Conservation (phyloP, 2,888 invertebrate species). For the Acrobasis repandana region DNA sequence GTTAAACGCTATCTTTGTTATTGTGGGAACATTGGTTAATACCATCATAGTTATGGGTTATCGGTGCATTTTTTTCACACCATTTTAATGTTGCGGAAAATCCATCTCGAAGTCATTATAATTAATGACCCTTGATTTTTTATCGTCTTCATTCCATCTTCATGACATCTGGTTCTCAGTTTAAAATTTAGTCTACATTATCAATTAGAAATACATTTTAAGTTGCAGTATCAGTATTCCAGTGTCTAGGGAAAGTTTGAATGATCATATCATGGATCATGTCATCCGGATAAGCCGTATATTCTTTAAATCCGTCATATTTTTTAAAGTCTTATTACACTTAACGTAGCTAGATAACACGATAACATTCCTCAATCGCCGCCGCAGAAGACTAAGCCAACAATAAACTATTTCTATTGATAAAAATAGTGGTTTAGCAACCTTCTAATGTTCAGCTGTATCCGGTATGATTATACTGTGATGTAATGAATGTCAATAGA, state of each 20-base stretch:
- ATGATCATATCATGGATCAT: no score
- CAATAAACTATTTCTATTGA: slow-evolving; percentile 33
- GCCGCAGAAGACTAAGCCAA: slow-evolving; percentile 11
- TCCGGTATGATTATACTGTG: slow-evolving; percentile 66
- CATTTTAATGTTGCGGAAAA: background rate
- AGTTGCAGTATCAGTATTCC: no score
- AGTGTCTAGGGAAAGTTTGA: no score
- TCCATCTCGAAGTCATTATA: background rate
- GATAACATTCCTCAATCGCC: background rate
- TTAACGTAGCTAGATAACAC: background rate
- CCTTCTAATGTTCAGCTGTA: slow-evolving; percentile 62
- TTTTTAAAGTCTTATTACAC: background rate
- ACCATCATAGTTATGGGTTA: background rate
- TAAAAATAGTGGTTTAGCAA: slow-evolving; percentile 50
- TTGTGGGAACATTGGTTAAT: background rate
- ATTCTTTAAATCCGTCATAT: background rate
- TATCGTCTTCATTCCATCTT: background rate
- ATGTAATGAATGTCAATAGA: slow-evolving; percentile 61
- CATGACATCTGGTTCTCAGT: background rate
- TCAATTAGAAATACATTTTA: no score
- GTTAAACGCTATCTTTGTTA: background rate
- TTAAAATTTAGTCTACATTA: no score
- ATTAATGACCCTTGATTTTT: background rate
- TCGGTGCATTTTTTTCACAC: background rate
- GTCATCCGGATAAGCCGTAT: background rate